Evolutionary conservation across 2,113 vertebrate species (phyloP), one percentile per base, ranked within the genome.

Genomic region (Pantherophis guttatus): DNA sequence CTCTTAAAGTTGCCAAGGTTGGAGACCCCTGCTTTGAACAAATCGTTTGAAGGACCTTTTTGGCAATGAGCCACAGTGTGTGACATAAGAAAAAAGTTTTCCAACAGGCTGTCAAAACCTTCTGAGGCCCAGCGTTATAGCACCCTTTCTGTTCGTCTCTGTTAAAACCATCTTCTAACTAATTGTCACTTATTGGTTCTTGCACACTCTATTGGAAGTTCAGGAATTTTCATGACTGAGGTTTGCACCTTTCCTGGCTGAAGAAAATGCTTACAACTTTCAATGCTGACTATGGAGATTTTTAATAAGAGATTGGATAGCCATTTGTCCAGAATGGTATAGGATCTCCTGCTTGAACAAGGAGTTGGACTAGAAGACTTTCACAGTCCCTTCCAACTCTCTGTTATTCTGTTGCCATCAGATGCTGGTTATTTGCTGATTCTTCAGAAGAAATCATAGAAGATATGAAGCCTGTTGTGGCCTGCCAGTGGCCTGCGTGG

Each of bases 21-120:
- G 48, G 48, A 50, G 48, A 50, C 5, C 48, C 48, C 48, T 50
- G 12, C 91, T 95, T 93, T 95, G 93, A 94, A 86, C 92, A 94
- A 81, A 70, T 81, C 91, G 93, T 97, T 92, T 95, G 93, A 96
- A 95, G 94, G 94, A 0, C 91, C 91, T 95, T 93, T 88, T 94
- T 88, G 95, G 65, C 94, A 88, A 90, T 92, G 92, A 96, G 90
- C 62, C 23, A 10, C 9, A 5, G 29, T 54, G 87, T 75, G 44
- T 54, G 44, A 93, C 91, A 90, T 90, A 89, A 52, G 86, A 94
- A 90, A 70, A 75, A 90, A 94, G 87, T 95, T 96, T 93, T 91
- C 75, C 93, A 94, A 86, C 70, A 65, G 86, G 94, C 93, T 59
- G n/a, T 92, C n/a, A 95, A 90, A 88, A 94, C 86, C 89, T 94